Base-by-base conservation (phyloP, 2,888 invertebrate species). In the Diplolepis rosae region DNA sequence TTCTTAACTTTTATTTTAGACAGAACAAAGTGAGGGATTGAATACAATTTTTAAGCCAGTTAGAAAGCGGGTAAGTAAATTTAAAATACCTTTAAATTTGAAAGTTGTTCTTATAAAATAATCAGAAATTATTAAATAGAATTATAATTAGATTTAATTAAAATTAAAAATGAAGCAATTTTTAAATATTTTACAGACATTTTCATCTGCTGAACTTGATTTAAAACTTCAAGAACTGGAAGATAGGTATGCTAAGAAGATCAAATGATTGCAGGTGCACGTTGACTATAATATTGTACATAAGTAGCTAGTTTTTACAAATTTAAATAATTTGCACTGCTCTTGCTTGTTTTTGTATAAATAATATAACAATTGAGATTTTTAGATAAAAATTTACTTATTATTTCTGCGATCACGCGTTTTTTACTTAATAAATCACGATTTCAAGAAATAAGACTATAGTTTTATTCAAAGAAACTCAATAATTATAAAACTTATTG, bases 11-110 rank as follows among this genome's bases (percentile, higher is more conserved):
- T 54, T 1, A 0, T 61, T 61, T 13, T 28, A 66, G 66, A 13
- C 28, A n/a, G 61, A 61, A 24, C 39, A 39, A 1, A 61, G 27
- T 61, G 39, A 39, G 7, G 39, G 39, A 4, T 7, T 39, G 13
- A 61, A 39, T 2, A 61, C n/a, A 35, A 27, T 61, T 39, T 61
- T 61, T 15, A 83, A 81, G 69, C 74, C 79, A 65, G 68, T 72
- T n/a, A 80, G 80, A 42, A 87, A 87, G 80, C 79, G 85, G 68
- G 87, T 87, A 78, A 80, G 83, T 74, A 54, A n/a, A n/a, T n/a
- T n/a, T n/a, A n/a, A n/a, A n/a, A n/a, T n/a, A n/a, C n/a, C n/a
- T n/a, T n/a, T n/a, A n/a, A n/a, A n/a, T 45, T 32, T 45, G n/a
- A 9, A 65, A 65, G 52, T 51, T 65, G 27, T 42, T 42, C 50